Evolutionary conservation across 2,113 vertebrate species (phyloP), one percentile per base, ranked within the genome.

Genomic region (Hystrix brachyura): DNA sequence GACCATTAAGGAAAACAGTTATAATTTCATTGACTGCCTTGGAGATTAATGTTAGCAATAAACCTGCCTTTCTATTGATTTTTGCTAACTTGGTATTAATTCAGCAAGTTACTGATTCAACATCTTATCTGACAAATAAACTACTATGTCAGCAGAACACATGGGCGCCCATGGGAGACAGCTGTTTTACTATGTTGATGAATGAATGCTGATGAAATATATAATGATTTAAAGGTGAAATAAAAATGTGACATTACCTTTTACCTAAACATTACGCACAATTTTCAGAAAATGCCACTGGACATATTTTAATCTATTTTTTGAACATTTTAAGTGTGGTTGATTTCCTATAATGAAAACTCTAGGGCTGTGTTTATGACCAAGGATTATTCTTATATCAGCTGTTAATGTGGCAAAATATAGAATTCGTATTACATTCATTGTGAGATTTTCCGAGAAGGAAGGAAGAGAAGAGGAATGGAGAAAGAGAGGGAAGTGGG

Each of bases 11-110:
- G 38, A 87, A 92, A 92, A 92, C 4, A 85, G 25, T 29, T 82
- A 86, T n/a, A 11, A 91, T 76, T 96, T 79, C 9, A 82, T 74
- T 79, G 65, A 94, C 88, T 79, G 32, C 8, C 57, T 91, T 86
- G 23, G 89, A 93, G 95, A 94, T 88, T 79, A 93, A 82, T 69
- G n/a, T 60, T 94, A 89, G 69, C 72, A 67, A 51, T 57, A 86
- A 46, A 82, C 69, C n/a, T 93, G 46, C 25, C 67, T 94, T 83
- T 48, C 65, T 62, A 82, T 94, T 85, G 87, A 27, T n/a, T 95
- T 96, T 96, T 94, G 53, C 81, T 88, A 57, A 82, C 62, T 62
- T 69, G 25, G 51, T 60, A 92, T 19, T 82, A 32, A 95, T 65
- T 94, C 55, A 72, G 17, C 32, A 93, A 93, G 72, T 74, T 43